Percentiles rank a stretch among this genome's conserved stretches.
phyloP scores from a whole-genome alignment of 2,113 vertebrate species.

The Abramis brama region DNA sequence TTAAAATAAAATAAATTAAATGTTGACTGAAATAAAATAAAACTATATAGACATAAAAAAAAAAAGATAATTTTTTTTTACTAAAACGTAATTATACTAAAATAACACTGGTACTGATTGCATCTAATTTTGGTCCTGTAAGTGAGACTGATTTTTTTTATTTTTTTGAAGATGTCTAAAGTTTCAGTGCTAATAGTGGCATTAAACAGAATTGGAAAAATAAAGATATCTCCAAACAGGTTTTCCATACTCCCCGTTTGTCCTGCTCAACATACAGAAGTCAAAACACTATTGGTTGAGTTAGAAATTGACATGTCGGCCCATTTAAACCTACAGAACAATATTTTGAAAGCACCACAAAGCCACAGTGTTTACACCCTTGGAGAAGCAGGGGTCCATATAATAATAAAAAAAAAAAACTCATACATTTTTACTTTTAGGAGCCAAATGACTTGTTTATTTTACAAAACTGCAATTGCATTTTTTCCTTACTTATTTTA shows the following conservation, averaged over 20 bases:
- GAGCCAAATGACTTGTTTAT: background rate
- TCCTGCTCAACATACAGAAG: background rate
- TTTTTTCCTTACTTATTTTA: background rate
- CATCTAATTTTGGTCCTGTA: background rate
- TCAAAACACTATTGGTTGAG: background rate
- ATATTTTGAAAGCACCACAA: slow-evolving; percentile 13
- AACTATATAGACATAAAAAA: too few relatives aligned
- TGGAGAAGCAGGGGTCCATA: background rate
- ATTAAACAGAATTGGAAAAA: background rate
- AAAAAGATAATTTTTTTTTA: too few relatives aligned
- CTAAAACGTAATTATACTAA: background rate
- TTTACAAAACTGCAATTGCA: background rate
- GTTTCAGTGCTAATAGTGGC: background rate
- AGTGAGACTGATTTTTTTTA: background rate
- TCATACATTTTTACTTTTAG: background rate
- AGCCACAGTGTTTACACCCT: background rate
- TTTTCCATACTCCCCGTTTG: background rate
- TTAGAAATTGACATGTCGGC: background rate
- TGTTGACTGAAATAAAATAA: too few relatives aligned
- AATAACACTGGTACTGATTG: background rate
- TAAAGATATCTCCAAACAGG: background rate
- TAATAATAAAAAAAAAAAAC: background rate
- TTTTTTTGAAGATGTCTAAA: background rate
- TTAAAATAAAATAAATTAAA: too few relatives aligned
- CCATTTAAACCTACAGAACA: background rate